Evolutionary conservation across 2,888 invertebrate species (phyloP).

Genomic region (Agonopterix heracliana): DNA sequence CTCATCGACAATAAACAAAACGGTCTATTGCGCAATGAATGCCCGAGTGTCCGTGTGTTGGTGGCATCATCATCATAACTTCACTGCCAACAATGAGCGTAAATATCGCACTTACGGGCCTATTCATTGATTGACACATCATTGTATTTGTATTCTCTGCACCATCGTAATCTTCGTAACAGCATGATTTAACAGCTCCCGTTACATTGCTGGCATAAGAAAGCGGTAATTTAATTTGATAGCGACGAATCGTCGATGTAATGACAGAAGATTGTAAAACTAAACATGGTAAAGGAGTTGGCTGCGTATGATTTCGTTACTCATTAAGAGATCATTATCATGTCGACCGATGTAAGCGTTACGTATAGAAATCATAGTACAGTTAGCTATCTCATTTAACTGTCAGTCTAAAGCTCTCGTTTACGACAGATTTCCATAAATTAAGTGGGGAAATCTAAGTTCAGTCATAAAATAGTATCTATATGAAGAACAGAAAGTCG

Average conservation of each 20-base stretch:
- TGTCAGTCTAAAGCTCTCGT: too few species aligned
- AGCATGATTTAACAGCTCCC: slow-evolving; percentile 4
- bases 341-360: neutral
- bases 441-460: too few species aligned
- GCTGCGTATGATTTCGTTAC: slow-evolving; percentile 26
- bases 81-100: slow-evolving; percentile 29
- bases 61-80: slow-evolving; percentile 12
- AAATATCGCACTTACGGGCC: slow-evolving; percentile 36
- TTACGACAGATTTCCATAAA: too few species aligned
- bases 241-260: slow-evolving; percentile 1
- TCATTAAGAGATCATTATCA: slow-evolving; percentile 40
- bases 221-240: slow-evolving; percentile 3
- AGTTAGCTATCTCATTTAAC: neutral
- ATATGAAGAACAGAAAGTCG: neutral
- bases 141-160: slow-evolving; percentile 8
- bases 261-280: slow-evolving; percentile 3
- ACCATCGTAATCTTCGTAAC: slow-evolving; percentile 3
- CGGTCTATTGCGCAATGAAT: slow-evolving; percentile 15
- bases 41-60: slow-evolving; percentile 2
- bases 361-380: neutral
- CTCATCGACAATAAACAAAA: slow-evolving; percentile 12
- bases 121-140: slow-evolving; percentile 21
- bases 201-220: slow-evolving; percentile 24
- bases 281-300: neutral
- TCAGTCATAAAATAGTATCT: neutral